These are phyloP conservation scores for Daktulosphaira vitifoliae DNA, from an alignment of 1,140 invertebrate genomes.

Conservation along the genomic window DNA sequence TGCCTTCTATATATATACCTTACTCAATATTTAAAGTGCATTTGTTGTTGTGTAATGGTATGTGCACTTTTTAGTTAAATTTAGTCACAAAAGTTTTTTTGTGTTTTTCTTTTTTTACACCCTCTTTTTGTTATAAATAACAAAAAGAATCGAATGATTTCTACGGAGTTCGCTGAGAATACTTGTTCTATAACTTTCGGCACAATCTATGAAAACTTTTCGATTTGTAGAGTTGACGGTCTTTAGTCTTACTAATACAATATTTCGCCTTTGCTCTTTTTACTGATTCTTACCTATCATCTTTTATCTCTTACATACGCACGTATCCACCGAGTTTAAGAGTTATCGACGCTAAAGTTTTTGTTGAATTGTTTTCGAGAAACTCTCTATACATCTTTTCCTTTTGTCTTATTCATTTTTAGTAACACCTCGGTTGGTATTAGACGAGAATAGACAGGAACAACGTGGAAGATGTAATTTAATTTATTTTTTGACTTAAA, in stretches of 20 bases:
- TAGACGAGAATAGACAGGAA: neutral
- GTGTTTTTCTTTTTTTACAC: too few relatives aligned
- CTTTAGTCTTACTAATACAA: too few relatives aligned
- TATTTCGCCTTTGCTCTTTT: neutral
- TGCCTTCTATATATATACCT: too few relatives aligned
- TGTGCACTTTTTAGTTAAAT: too few relatives aligned
- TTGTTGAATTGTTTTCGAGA: constrained; percentile 3
- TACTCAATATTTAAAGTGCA: too few relatives aligned
- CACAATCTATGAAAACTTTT: neutral
- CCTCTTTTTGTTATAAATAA: too few relatives aligned
- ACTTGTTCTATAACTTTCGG: constrained; percentile 4
- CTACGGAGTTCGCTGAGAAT: neutral
- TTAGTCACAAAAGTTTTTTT: too few relatives aligned
- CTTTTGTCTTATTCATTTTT: neutral
- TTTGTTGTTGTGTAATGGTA: too few relatives aligned
- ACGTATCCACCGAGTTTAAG: neutral
- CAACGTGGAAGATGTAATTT: neutral
- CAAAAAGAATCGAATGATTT: constrained; percentile 8
- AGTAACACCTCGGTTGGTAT: constrained; percentile 8
- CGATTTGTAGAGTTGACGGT: neutral
- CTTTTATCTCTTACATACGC: neutral
- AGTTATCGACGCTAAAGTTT: neutral
- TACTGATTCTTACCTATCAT: neutral
- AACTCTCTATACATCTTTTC: neutral
- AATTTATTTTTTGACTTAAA: neutral